Percentiles rank a stretch among this genome's conserved stretches.
Evolutionary conservation across 1,140 invertebrate genomes (phyloP).

Genomic region (Ceratosolen fusciceps): DNA sequence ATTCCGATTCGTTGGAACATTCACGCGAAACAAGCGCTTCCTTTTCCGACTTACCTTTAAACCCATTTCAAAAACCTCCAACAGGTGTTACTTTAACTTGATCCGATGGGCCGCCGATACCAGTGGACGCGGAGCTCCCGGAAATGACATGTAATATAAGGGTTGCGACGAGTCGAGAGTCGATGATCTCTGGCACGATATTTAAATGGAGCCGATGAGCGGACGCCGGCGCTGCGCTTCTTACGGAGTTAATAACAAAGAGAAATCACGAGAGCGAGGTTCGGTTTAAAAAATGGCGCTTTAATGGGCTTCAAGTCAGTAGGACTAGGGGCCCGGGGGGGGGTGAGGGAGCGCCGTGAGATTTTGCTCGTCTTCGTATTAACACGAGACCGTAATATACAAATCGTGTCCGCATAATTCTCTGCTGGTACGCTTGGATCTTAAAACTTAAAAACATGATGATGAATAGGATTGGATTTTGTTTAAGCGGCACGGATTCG

Average conservation of each 20-base stretch:
- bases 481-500: slow-evolving; percentile 2
- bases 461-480: slow-evolving; percentile 19
- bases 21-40: no score
- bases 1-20: no score
- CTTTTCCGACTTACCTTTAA: no score
- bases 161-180: no score
- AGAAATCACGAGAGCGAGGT: background rate
- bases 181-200: background rate
- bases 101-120: background rate
- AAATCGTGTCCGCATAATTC: slow-evolving; percentile 1
- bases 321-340: background rate
- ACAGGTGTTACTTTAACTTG: background rate
- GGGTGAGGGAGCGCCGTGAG: no score
- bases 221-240: no score
- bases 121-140: background rate
- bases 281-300: background rate
- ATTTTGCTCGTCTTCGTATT: background rate
- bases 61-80: background rate
- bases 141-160: background rate
- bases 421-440: background rate
- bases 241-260: background rate
- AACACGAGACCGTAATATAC: background rate
- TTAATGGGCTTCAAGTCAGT: background rate
- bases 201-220: background rate
- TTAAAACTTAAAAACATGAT: background rate